These are phyloP conservation scores for Tribolium freemani DNA, from an alignment of 2,888 invertebrate species.

Conservation along the genomic window DNA sequence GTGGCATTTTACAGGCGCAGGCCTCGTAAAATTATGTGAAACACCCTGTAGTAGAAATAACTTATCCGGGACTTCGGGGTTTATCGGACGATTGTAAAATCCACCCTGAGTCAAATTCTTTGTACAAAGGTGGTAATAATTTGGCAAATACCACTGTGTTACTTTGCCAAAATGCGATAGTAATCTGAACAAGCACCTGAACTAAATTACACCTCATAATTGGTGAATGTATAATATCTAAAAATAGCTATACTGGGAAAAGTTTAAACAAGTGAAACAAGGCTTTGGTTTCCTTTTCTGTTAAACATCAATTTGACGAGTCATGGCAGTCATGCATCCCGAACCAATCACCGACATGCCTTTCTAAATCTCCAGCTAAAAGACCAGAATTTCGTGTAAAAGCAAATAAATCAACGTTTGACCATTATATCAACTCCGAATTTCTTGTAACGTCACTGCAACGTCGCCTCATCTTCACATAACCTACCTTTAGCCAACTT, in stretches of 20 bases:
- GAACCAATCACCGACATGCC: neutral
- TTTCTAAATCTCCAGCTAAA: neutral
- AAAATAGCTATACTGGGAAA: neutral
- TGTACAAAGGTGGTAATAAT: neutral
- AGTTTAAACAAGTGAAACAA: neutral
- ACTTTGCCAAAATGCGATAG: neutral
- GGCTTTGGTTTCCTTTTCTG: neutral
- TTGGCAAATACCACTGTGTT: neutral
- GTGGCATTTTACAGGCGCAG: no score
- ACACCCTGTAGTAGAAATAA: no score
- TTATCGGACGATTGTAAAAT: no score
- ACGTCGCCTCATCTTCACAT: no score
- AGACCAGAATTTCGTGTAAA: no score
- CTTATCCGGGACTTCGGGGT: no score
- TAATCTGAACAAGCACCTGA: neutral
- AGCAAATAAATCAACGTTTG: neutral
- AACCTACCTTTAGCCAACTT: constrained; percentile 82
- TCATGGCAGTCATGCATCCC: neutral
- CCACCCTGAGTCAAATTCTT: no score
- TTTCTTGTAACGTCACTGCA: neutral
- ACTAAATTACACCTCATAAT: neutral
- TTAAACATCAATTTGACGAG: neutral
- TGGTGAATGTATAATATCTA: neutral
- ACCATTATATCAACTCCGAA: neutral
- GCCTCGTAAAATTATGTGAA: no score